Base-by-base conservation (phyloP, 2,113 vertebrate species). In the Buteo buteo region DNA sequence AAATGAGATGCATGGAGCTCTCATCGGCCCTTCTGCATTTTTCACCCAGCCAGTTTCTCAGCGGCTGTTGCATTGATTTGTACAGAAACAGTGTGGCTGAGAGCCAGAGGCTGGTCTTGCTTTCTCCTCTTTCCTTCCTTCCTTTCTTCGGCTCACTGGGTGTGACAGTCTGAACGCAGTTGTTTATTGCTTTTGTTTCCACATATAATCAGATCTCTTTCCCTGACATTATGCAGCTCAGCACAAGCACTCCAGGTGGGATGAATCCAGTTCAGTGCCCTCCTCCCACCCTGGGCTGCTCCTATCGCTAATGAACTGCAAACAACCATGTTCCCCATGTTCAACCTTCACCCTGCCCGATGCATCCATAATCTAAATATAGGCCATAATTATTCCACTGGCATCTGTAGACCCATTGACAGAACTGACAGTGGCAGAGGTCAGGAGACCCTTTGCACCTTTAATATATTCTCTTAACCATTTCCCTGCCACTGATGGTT, bases 261-360 rank as follows among this genome's bases (percentile, higher is more conserved):
- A 96, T 59, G 82, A 93, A 95, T 88, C 94, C 94, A 96, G 93
- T 94, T 94, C 90, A 86, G 92, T 73, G 95, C 95, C 97, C 95
- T 95, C 70, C 93, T 95, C 91, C 83, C 89, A 88, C 77, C 84
- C 80, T 29, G 4, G 73, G 91, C 93, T 96, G 95, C 94, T 94
- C 89, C 95, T 59, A n/a, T 16, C 40, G 32, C 96, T 98, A 95
- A 97, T 96, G 96, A 98, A 97, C 92, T 95, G 96, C 97, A 97
- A 97, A 97, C 92, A 97, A 65, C 81, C 90, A 61, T 94, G 90
- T 95, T 96, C 79, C 73, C 82, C 89, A 67, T 94, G 91, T 95
- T 96, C 96, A 97, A 94, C 97, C 91, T 89, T 92, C 95, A 95
- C 94, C 94, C 96, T 95, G 91, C 86, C 94, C 11, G 5, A 65